Base-by-base conservation (phyloP, 2,888 invertebrate genomes). In the Pachycephus smyrnensis region DNA sequence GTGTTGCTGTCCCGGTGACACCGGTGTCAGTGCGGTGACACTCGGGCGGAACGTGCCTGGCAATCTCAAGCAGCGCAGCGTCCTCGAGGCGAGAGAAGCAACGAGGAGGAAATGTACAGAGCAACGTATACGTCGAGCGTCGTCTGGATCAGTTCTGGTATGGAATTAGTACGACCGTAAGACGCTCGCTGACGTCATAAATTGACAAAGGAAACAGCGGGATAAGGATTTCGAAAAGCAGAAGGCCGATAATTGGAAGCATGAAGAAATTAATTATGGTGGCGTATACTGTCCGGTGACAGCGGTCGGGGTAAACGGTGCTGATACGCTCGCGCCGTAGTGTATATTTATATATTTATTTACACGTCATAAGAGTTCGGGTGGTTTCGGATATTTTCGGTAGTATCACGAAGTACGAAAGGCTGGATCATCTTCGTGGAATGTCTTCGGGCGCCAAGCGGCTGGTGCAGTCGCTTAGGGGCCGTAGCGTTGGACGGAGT, bases 371-470 rank as follows among this genome's bases (percentile, higher is more conserved):
- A 0, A 23, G 9, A 55, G 55, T 33, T 74, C 74, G 73, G 32
- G 33, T 6, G 73, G 4, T 33, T 32, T 12, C 73, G 74, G 23
- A 11, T 74, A 74, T 30, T 33, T 35, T 33, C 33, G 74, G n/a
- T n/a, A 6, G 74, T 33, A 12, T 30, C 74, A 32, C 74, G 74
- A 33, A 76, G 76, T 84, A 76, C 86, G 88, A 87, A 88, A 91
- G 90, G 88, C 91, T 91, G 91, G 91, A 91, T 90, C 90, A 91
- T 86, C 87, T 90, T 80, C 90, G 91, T 88, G 91, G 88, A 88
- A 92, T 92, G 92, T 91, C 91, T 86, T 90, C 91, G 82, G 89
- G 91, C 88, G 91, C 92, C 86, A 92, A 91, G 90, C 90, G 92
- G 84, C 91, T 91, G 86, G 91, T 92, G 84, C 90, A 92, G 90